These are phyloP conservation scores for Poecilia gillii DNA, from an alignment of 2,797 vertebrate genomes.

Conservation along the genomic window DNA sequence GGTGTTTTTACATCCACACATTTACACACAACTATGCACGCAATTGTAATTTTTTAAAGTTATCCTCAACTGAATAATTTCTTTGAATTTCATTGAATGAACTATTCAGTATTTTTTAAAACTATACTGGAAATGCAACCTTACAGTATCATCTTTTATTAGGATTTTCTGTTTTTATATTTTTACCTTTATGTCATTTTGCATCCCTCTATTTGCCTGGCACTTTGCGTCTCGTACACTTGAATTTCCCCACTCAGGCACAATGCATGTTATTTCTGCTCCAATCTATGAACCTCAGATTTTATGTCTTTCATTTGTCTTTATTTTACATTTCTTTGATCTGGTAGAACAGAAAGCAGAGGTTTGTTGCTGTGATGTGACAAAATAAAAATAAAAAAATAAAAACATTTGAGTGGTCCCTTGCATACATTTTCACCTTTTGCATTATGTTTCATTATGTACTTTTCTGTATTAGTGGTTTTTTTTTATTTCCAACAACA, in stretches of 20 bases:
- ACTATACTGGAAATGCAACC: neutral
- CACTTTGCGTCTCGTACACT: neutral
- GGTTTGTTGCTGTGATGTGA: neutral
- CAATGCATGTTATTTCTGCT: neutral
- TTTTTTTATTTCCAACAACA: slow-evolving; percentile 15
- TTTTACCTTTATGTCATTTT: neutral
- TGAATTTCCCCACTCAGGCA: neutral
- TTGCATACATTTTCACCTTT: neutral
- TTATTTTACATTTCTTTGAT: too few species aligned
- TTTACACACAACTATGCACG: neutral
- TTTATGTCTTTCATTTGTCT: neutral
- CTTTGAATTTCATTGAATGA: neutral
- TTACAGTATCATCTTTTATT: neutral
- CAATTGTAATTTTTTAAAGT: neutral
- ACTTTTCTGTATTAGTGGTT: neutral
- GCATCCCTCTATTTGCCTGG: neutral
- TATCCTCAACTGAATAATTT: neutral
- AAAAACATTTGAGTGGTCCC: neutral
- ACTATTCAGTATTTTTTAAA: neutral
- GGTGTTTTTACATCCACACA: neutral
- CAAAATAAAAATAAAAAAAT: neutral
- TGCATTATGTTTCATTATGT: neutral
- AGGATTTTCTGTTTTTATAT: neutral
- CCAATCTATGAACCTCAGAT: neutral
- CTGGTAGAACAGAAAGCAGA: neutral